Evolutionary conservation across 1,140 invertebrate species (phyloP).

Genomic region (Bactericera cockerelli): DNA sequence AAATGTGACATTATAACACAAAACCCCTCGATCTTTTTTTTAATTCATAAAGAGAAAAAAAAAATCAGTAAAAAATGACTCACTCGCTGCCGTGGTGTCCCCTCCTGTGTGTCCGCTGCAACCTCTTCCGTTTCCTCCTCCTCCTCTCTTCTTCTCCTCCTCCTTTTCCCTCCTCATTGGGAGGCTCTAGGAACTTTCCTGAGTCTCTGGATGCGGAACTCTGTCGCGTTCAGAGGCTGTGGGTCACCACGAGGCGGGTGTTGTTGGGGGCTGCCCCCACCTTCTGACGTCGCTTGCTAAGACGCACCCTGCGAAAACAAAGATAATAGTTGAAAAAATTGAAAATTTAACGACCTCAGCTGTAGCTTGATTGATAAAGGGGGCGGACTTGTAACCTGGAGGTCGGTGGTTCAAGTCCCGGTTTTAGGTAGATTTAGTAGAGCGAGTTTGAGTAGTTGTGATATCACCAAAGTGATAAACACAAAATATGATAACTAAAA

Average conservation of each 20-base stretch:
- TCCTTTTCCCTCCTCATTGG: slow-evolving; percentile 57
- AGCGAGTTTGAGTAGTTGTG: too few species aligned
- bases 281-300: slow-evolving; percentile 77
- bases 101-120: slow-evolving; percentile 4
- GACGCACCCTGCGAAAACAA: slow-evolving; percentile 56
- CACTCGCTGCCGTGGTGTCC: slow-evolving; percentile 12
- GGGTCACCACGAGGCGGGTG: slow-evolving; percentile 78
- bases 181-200: slow-evolving; percentile 79
- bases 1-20: too few species aligned
- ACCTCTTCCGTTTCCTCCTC: background rate
- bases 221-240: slow-evolving; percentile 73
- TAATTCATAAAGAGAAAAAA: too few species aligned
- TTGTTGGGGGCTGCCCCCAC: slow-evolving; percentile 51
- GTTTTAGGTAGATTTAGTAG: too few species aligned
- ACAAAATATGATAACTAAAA: too few species aligned
- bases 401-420: too few species aligned
- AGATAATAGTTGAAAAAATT: background rate
- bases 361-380: too few species aligned
- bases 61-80: too few species aligned
- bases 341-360: too few species aligned
- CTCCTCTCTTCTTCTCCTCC: slow-evolving; percentile 32
- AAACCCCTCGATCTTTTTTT: background rate
- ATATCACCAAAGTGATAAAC: too few species aligned
- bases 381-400: too few species aligned
- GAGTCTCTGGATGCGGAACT: slow-evolving; percentile 72